A percentile compares a stretch with the other conserved stretches of the same genome.
These are phyloP conservation scores for Pelusios castaneus DNA, from an alignment of 2,113 vertebrate species.

Conservation along the genomic window DNA sequence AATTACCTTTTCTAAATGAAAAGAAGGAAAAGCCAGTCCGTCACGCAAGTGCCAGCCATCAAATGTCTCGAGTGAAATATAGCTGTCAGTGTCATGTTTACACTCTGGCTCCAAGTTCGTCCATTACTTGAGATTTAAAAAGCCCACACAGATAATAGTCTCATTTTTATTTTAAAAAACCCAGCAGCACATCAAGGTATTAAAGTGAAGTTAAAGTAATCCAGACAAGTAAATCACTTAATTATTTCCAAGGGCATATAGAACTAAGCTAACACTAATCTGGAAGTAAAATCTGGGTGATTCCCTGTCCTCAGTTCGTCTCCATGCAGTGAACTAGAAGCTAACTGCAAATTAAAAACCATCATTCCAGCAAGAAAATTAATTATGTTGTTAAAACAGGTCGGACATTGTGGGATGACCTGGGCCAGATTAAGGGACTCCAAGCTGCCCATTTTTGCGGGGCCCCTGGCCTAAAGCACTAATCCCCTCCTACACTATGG, in stretches of 20 bases:
- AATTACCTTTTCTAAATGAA: background rate
- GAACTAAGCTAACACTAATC: background rate
- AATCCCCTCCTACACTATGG: no score
- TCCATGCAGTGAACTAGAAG: fast-evolving
- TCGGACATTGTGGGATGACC: fast-evolving
- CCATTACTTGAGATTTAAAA: background rate
- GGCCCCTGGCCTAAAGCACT: no score
- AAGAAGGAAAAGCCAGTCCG: background rate
- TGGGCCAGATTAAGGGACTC: no score
- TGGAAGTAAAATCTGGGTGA: background rate
- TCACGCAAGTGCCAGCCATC: background rate
- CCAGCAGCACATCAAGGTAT: background rate
- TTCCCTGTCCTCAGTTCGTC: background rate
- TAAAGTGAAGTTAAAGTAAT: conserved; percentile 7
- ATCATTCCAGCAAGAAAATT: background rate
- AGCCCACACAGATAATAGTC: conserved; percentile 24
- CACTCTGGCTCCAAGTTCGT: conserved; percentile 13
- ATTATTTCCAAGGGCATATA: background rate
- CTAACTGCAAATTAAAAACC: background rate
- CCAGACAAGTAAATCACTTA: background rate
- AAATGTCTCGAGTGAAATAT: conserved; percentile 20
- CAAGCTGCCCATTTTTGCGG: no score
- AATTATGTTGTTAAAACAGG: background rate
- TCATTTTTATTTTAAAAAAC: background rate
- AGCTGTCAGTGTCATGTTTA: background rate